Percentiles rank a stretch among this genome's conserved stretches.
Conservation (phyloP, 2,888 invertebrate species). For the Ceratothoa steindachneri region DNA sequence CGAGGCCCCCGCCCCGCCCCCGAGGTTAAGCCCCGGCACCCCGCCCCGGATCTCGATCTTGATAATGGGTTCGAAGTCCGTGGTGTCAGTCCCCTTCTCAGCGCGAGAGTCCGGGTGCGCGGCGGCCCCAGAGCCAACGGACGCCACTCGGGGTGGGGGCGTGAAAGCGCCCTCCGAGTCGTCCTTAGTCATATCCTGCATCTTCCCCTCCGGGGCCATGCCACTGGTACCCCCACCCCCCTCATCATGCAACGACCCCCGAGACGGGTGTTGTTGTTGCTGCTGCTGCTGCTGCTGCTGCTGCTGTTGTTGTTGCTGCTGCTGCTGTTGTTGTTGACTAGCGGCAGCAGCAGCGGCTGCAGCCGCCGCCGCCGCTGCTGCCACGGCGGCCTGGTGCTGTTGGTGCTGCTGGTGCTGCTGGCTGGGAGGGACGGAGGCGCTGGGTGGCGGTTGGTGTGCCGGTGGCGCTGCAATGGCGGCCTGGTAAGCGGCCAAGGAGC, state of each 20-base stretch:
- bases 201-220: constrained; percentile 36
- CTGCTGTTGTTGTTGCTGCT: constrained; percentile 37
- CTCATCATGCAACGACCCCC: constrained; percentile 33
- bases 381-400: constrained; percentile 14
- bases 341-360: neutral
- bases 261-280: constrained; percentile 38
- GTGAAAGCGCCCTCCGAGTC: constrained; percentile 46
- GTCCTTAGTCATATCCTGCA: constrained; percentile 46
- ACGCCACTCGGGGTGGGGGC: constrained; percentile 43
- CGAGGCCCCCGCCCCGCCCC: too few species aligned
- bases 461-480: constrained; percentile 34
- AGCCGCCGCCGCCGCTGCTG: constrained; percentile 12
- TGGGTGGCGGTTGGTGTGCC: constrained; percentile 15
- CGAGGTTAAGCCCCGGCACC: constrained; percentile 38
- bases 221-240: constrained; percentile 20
- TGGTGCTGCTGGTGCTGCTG: constrained; percentile 29
- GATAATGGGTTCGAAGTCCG: constrained; percentile 42
- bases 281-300: constrained; percentile 23
- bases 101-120: constrained; percentile 35
- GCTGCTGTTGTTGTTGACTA: neutral
- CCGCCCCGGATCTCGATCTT: constrained; percentile 46
- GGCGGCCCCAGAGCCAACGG: constrained; percentile 25
- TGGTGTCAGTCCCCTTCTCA: constrained; percentile 44
- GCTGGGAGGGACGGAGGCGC: constrained; percentile 19
- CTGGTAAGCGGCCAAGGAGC: constrained; percentile 36